Evolutionary conservation across 1,140 invertebrate species (phyloP).

Genomic region (Colletes latitarsis): DNA sequence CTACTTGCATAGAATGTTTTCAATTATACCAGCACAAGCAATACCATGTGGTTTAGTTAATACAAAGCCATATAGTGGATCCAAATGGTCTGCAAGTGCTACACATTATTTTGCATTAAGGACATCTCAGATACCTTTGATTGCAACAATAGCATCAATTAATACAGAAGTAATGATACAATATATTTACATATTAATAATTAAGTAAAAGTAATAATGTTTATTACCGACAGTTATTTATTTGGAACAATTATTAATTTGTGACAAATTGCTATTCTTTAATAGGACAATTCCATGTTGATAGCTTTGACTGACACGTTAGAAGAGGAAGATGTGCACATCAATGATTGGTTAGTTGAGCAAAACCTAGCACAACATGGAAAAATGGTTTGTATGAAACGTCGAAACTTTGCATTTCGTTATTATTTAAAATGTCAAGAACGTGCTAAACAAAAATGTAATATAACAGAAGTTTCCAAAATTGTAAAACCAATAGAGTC

Average conservation of each 20-base stretch:
- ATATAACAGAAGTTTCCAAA: neutral
- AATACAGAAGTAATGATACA: constrained; percentile 57
- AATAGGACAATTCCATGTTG: constrained; percentile 73
- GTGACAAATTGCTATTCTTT: constrained; percentile 1
- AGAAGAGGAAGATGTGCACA: constrained; percentile 62
- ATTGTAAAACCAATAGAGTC: neutral
- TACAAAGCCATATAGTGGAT: constrained; percentile 58
- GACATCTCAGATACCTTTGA: constrained; percentile 51
- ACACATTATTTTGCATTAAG: constrained; percentile 52
- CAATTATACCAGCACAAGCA: constrained; percentile 71
- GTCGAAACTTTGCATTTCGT: constrained; percentile 54
- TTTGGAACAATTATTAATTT: constrained; percentile 14
- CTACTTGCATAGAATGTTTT: constrained; percentile 72
- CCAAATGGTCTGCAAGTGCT: constrained; percentile 61
- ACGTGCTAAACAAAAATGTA: neutral
- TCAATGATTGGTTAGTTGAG: constrained; percentile 72
- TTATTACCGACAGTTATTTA: neutral
- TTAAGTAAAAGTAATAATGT: neutral
- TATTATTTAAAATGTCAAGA: constrained; percentile 40
- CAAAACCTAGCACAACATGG: constrained; percentile 63
- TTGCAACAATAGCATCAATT: constrained; percentile 52
- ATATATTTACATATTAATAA: neutral
- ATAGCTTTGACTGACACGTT: constrained; percentile 68
- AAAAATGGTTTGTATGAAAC: constrained; percentile 72
- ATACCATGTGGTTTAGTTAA: constrained; percentile 75